These are phyloP conservation scores for Chlamydotis undulata DNA, from an alignment of 2,113 vertebrate species.

Conservation along the genomic window DNA sequence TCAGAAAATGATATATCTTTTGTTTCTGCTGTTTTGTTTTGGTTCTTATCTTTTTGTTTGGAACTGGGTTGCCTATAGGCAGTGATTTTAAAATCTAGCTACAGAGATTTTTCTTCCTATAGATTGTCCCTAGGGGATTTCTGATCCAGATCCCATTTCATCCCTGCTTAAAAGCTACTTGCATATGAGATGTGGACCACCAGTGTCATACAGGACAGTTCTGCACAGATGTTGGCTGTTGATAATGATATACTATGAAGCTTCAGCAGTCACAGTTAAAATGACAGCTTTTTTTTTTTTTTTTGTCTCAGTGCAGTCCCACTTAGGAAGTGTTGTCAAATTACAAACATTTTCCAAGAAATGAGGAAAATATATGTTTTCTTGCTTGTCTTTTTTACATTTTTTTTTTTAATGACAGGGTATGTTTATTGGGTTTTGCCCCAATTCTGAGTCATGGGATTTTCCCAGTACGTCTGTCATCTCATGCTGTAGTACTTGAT, in stretches of 20 bases:
- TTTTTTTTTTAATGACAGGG: not conserved
- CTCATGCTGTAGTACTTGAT: not conserved
- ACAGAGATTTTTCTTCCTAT: conserved; percentile 3
- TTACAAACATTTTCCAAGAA: not conserved
- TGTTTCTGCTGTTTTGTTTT: not conserved
- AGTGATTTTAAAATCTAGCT: conserved; percentile 53
- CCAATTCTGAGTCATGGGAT: not conserved
- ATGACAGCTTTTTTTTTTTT: not conserved
- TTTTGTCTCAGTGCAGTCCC: not conserved
- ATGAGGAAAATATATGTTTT: not conserved
- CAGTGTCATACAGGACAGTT: conserved; percentile 20
- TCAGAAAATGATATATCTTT: not conserved
- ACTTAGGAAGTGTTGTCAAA: not conserved
- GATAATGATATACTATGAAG: conserved; percentile 16
- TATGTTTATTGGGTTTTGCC: not conserved
- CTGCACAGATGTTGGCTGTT: conserved; percentile 48
- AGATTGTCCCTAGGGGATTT: conserved; percentile 33
- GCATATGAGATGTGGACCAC: not conserved
- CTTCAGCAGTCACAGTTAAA: not conserved
- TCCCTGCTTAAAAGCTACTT: conserved; percentile 43
- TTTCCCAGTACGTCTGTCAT: not conserved
- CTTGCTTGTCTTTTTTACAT: not conserved
- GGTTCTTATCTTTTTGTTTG: conserved; percentile 34
- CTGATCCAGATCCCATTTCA: conserved; percentile 50
- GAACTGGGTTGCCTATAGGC: conserved; percentile 18